Percentiles rank a stretch among this genome's conserved stretches.
These are phyloP conservation scores for Etheostoma spectabile DNA, from an alignment of 2,113 vertebrate genomes.

Conservation along the genomic window DNA sequence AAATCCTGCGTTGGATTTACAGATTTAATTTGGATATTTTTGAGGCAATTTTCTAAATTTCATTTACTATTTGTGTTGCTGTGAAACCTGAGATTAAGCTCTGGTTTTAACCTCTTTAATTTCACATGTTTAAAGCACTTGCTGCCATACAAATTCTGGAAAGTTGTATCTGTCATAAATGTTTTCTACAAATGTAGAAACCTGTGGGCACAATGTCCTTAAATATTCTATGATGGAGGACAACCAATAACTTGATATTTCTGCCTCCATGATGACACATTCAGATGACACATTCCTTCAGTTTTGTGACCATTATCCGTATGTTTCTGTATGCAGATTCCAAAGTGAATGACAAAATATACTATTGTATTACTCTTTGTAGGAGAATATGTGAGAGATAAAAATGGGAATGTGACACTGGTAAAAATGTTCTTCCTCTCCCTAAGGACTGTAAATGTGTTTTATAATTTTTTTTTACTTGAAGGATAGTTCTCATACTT, in stretches of 20 bases:
- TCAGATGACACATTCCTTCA: background rate
- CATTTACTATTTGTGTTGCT: background rate
- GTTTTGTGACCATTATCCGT: conserved; percentile 24
- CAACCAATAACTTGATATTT: background rate
- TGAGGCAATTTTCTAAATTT: background rate
- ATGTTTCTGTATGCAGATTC: conserved; percentile 18
- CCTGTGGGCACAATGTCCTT: background rate
- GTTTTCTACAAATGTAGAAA: background rate
- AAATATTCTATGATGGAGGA: background rate
- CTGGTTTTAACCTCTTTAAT: background rate
- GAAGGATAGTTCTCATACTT: conserved; percentile 40
- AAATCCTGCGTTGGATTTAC: background rate
- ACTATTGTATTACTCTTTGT: conserved; percentile 54
- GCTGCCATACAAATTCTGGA: background rate
- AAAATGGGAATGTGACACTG: conserved; percentile 57
- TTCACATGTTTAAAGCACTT: background rate
- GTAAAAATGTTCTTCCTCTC: conserved; percentile 52
- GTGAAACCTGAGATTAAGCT: background rate
- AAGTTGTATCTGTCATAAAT: background rate
- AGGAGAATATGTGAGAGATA: conserved; percentile 54
- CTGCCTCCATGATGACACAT: conserved; percentile 3
- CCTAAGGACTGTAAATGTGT: conserved; percentile 42
- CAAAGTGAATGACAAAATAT: conserved; percentile 58
- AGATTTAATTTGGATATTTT: background rate
- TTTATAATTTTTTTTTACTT: conserved; percentile 31